Evolutionary conservation across 2,888 invertebrate genomes (phyloP).

Genomic region (Andrena camellia): DNA sequence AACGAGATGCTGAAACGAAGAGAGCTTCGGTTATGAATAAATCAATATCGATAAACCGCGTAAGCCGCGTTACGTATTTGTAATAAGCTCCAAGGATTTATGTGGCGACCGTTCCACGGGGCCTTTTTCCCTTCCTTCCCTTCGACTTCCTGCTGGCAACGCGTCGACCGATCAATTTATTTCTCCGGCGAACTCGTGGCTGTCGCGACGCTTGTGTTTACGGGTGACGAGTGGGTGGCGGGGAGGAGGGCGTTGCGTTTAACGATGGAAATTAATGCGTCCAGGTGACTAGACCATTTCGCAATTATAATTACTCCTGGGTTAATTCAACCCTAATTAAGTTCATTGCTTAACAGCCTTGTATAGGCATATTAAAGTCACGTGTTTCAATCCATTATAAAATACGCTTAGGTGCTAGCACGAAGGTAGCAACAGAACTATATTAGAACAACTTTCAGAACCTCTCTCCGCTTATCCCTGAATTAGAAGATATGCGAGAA

Average conservation of each 20-base stretch:
- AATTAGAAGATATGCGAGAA: too few relatives aligned
- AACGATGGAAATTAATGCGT: conserved; percentile 48
- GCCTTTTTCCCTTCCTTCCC: not conserved
- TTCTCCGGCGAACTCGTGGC: conserved; percentile 5
- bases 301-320: conserved; percentile 43
- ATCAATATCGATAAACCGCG: conserved; percentile 71
- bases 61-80: conserved; percentile 66
- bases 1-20: conserved; percentile 73
- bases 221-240: not conserved
- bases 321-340: conserved; percentile 41
- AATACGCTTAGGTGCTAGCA: not conserved
- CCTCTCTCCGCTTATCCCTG: too few relatives aligned
- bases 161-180: conserved; percentile 47
- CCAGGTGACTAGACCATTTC: conserved; percentile 33
- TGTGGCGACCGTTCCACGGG: conserved; percentile 20
- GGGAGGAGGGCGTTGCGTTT: conserved; percentile 2
- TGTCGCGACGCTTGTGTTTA: not conserved
- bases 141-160: conserved; percentile 36
- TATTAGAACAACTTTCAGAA: not conserved
- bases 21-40: conserved; percentile 64
- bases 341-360: conserved; percentile 19
- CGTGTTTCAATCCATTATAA: conserved; percentile 32
- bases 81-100: conserved; percentile 64
- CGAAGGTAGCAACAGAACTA: not conserved
- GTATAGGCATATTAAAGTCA: conserved; percentile 23